Percentiles rank a stretch among this genome's conserved stretches.
phyloP scores from a whole-genome alignment of 1,140 invertebrate genomes.

The Cepaea nemoralis region DNA sequence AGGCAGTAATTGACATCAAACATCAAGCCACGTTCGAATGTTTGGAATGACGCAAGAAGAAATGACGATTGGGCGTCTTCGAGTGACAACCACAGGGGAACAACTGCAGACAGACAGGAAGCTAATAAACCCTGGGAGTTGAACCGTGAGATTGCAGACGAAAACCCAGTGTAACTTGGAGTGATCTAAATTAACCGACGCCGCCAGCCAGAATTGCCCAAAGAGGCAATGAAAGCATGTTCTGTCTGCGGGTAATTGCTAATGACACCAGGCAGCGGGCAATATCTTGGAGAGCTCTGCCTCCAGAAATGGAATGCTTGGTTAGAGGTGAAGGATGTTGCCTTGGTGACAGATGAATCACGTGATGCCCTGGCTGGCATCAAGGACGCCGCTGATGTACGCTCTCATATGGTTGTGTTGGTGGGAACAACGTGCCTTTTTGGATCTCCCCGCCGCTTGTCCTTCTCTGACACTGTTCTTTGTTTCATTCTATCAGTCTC shows the following conservation, averaged over 20 bases:
- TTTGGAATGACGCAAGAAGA: too few relatives aligned
- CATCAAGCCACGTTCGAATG: too few relatives aligned
- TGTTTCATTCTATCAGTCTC: too few relatives aligned
- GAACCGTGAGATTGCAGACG: neutral
- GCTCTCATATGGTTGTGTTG: too few relatives aligned
- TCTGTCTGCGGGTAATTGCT: neutral
- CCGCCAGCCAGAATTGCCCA: neutral
- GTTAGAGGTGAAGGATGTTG: neutral
- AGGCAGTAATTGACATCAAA: too few relatives aligned
- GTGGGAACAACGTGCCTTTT: too few relatives aligned
- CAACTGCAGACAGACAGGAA: neutral
- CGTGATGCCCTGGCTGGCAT: too few relatives aligned
- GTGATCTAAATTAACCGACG: neutral
- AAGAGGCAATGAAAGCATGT: constrained; percentile 18
- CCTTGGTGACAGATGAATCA: neutral
- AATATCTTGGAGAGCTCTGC: neutral
- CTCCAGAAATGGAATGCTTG: neutral
- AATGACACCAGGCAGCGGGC: constrained; percentile 7
- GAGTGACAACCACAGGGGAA: too few relatives aligned
- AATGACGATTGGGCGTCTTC: too few relatives aligned
- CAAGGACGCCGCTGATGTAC: too few relatives aligned
- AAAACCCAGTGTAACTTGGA: neutral
- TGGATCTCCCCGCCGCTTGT: too few relatives aligned
- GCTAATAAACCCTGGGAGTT: neutral
- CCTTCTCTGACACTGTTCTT: too few relatives aligned